Evolutionary conservation across 2,797 vertebrate species (phyloP).

Genomic region (Girardinus metallicus): DNA sequence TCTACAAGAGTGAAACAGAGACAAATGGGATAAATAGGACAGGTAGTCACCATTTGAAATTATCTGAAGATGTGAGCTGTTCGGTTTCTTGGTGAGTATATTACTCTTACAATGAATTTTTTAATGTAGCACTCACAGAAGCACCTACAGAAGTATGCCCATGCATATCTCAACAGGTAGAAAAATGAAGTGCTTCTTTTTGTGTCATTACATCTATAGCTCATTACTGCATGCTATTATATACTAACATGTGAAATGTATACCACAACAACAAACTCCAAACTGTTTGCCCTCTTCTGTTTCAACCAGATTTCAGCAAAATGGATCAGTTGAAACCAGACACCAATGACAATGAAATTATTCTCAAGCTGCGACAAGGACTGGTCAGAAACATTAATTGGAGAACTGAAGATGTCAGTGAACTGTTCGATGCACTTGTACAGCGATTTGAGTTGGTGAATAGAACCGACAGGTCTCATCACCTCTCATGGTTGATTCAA

Average conservation of each 20-base stretch:
- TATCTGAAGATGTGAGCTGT: too few relatives aligned
- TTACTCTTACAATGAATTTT: neutral
- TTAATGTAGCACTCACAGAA: neutral
- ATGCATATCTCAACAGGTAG: too few relatives aligned
- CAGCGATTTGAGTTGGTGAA: constrained; percentile 30
- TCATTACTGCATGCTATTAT: neutral
- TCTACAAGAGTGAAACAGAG: neutral
- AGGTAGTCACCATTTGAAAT: neutral
- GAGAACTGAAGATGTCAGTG: neutral
- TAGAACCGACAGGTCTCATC: constrained; percentile 2
- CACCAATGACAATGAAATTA: constrained; percentile 1
- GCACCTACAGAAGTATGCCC: too few relatives aligned
- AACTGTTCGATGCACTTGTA: constrained; percentile 53
- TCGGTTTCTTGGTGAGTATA: too few relatives aligned
- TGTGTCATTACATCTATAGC: neutral
- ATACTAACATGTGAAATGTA: neutral
- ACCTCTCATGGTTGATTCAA: constrained; percentile 44
- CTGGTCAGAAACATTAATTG: constrained; percentile 56
- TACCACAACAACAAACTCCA: neutral
- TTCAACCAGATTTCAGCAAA: neutral
- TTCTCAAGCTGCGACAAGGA: constrained; percentile 29
- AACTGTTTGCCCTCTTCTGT: neutral
- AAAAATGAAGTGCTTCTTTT: too few relatives aligned
- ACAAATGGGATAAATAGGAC: neutral
- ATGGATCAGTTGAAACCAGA: constrained; percentile 28